Evolutionary conservation across 1,140 invertebrate species (phyloP).

Genomic region (Listronotus oregonensis): DNA sequence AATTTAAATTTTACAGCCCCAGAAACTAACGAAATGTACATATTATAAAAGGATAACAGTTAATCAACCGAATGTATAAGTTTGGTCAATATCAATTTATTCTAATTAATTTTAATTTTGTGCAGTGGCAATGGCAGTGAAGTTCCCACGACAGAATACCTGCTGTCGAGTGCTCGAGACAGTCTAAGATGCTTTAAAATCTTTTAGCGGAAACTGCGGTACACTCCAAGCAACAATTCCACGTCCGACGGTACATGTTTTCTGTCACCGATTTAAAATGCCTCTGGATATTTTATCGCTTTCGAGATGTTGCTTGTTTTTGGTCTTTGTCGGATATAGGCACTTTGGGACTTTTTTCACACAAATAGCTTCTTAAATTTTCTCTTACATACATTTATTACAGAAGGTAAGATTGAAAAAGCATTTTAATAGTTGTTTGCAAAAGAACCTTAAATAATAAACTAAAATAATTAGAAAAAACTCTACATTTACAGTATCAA

Average conservation of each 20-base stretch:
- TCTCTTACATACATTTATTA: no score
- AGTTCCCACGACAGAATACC: constrained; percentile 50
- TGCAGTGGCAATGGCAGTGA: constrained; percentile 37
- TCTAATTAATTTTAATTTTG: constrained; percentile 52
- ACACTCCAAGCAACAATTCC: constrained; percentile 45
- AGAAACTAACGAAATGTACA: no score
- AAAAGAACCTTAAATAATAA: no score
- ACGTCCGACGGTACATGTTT: constrained; percentile 22
- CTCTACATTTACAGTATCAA: no score
- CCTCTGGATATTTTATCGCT: constrained; percentile 13
- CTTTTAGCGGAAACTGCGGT: constrained; percentile 50
- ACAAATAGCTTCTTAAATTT: background rate
- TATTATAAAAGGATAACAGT: no score
- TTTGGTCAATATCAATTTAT: constrained; percentile 51
- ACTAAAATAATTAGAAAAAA: no score
- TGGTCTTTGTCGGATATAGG: constrained; percentile 15
- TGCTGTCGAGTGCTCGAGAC: constrained; percentile 42
- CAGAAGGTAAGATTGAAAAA: no score
- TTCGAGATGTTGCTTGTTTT: constrained; percentile 10
- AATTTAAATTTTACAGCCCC: no score
- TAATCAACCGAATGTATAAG: constrained; percentile 16
- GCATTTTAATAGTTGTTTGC: no score
- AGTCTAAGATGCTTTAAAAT: constrained; percentile 53
- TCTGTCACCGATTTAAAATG: constrained; percentile 17
- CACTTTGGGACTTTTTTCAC: background rate